Conservation (phyloP, 2,888 invertebrate genomes). For the Trileptium ribeirensis region DNA sequence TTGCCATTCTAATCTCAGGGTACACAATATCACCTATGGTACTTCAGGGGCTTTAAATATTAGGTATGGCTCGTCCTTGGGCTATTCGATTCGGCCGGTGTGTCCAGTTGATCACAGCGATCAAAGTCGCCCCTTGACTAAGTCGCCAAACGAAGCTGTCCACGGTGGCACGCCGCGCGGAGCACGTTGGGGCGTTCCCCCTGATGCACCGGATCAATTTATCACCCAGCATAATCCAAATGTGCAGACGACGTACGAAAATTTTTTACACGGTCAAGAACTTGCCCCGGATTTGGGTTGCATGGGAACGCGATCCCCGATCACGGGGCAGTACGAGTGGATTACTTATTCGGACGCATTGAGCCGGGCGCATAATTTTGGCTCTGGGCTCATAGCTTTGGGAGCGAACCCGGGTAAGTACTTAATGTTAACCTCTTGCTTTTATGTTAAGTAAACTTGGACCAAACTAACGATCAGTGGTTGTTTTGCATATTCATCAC, state of each 20-base stretch:
- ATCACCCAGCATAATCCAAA: background rate
- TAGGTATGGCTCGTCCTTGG: background rate
- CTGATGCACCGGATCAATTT: background rate
- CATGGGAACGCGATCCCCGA: constrained; percentile 79
- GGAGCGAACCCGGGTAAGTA: constrained; percentile 63
- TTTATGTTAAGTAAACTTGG: too few relatives aligned
- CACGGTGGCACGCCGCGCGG: background rate
- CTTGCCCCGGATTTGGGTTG: constrained; percentile 58
- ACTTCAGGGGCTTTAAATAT: too few relatives aligned
- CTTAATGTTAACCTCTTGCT: too few relatives aligned
- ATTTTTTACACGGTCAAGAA: constrained; percentile 16
- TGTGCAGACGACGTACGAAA: constrained; percentile 21
- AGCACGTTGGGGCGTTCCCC: background rate
- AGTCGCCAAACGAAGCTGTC: background rate
- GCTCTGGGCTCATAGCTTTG: constrained; percentile 74
- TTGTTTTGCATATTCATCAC: too few relatives aligned
- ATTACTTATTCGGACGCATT: constrained; percentile 81
- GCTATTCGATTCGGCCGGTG: background rate
- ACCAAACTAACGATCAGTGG: too few relatives aligned
- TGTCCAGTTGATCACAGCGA: background rate
- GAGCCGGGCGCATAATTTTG: constrained; percentile 78
- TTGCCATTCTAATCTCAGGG: too few relatives aligned
- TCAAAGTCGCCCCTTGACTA: background rate
- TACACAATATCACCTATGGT: too few relatives aligned
- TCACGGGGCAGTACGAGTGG: constrained; percentile 80